Base-by-base conservation (phyloP, 2,888 invertebrate species). In the Suillia variegata region DNA sequence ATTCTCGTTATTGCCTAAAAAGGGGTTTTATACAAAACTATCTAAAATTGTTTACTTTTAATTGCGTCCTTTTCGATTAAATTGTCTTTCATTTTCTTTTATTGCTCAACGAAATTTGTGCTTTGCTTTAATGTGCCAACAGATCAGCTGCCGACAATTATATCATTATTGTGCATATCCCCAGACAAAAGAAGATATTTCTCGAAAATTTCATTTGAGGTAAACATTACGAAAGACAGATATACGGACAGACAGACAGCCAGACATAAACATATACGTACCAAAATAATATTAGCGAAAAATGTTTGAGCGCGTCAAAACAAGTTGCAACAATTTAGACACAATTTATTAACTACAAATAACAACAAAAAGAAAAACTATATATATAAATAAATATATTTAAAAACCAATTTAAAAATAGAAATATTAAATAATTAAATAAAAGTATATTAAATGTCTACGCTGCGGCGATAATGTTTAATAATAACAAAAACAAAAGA, bases 381-480 rank as follows among this genome's bases (percentile, higher is more conserved):
- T 17, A 12, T 33, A 51, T 33, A 18, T 26, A 45, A 42, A 2
- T 10, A 51, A 8, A 12, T 33, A 51, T 33, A 26, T 26, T 26
- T 6, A 26, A 26, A 26, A 26, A 26, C 58, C 42, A 56, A 58
- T 62, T 59, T 62, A 61, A 61, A 53, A 60, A 63, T 55, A 65
- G 31, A 54, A 48, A 49, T 15, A n/a, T n/a, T n/a, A 38, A 38
- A 38, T 38, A 38, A n/a, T 4, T 10, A 38, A n/a, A 38, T 38
- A 38, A n/a, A 45, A 18, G 38, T 56, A 65, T 70, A 71, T 73
- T 73, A 62, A 72, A 70, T 72, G 72, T 72, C 72, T 73, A 73
- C 64, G 70, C 70, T 71, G 70, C 63, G 64, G 47, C 58, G 20
- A 45, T 45, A 17, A 45, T 45, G 45, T 45, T 3, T 6, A 20